Evolutionary conservation across 2,797 vertebrate genomes (phyloP), one percentile per base, ranked within the genome.

Genomic region (Macropus fuliginosus): DNA sequence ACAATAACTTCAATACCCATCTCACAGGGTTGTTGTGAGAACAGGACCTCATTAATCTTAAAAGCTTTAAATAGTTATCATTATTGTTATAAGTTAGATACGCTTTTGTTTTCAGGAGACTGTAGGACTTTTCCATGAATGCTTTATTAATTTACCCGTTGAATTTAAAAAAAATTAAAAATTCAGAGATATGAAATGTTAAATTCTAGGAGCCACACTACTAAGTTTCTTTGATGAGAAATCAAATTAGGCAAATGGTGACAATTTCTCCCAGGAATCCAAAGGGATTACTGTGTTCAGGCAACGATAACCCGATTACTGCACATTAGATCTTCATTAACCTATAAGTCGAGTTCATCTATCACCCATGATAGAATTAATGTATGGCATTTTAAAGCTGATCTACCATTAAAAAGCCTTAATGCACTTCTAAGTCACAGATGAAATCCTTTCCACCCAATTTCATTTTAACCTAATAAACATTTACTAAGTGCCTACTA

Each of bases 141-240:
- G 74, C 74, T 50, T 11, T 50, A 46, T 50, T 24, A 27, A 87
- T 27, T 50, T 87, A 27, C 40, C 24, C 27, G 40, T 46, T 87
- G 40, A 87, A 50, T 87, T 87, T 28, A 87, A 87, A 87, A 50
- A 9, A 87, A 12, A 27, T 87, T 87, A 4, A 50, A 50, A 87
- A 46, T 9, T 50, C 18, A 46, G 74, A 81, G 40, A 27, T 87
- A 50, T 87, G n/a, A 94, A 59, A n/a, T 0, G 62, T 96, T 97
- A 96, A 97, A 96, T 95, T 91, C 66, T 95, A 97, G 96, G 1
- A 97, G 94, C 93, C 54, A 96, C 94, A 94, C 94, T 55, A 97
- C 96, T 98, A 98, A 94, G 97, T 98, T 97, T 96, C 92, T 95
- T 98, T 97, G 97, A 93, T 96, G 95, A 54, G 92, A 97, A 98